These are phyloP conservation scores for Varecia variegata DNA, from an alignment of 2,797 vertebrate genomes.

Conservation along the genomic window DNA sequence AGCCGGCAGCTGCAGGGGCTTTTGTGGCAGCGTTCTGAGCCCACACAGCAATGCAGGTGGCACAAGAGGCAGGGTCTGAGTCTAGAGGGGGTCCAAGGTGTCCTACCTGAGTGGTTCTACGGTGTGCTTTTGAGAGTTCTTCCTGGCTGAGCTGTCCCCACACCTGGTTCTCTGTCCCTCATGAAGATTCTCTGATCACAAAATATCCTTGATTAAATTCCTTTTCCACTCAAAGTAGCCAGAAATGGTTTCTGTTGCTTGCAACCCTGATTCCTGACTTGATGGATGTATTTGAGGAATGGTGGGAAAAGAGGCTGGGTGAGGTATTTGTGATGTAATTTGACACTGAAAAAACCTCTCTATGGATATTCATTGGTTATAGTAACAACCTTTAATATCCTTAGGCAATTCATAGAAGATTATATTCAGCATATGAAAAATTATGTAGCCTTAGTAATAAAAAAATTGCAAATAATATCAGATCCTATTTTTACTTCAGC, in stretches of 20 bases:
- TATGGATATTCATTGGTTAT: not conserved
- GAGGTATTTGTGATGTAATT: not conserved
- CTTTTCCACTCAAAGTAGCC: not conserved
- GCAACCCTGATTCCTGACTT: not conserved
- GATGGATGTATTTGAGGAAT: not conserved
- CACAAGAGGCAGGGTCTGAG: too few relatives aligned
- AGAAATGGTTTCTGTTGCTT: not conserved
- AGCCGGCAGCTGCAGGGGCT: not conserved
- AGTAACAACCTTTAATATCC: not conserved
- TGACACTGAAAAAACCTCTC: not conserved
- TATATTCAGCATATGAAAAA: not conserved
- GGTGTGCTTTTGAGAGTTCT: rapidly evolving
- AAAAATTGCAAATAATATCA: not conserved
- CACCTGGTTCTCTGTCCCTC: not conserved
- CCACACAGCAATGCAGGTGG: rapidly evolving
- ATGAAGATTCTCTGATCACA: not conserved
- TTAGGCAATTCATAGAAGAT: not conserved
- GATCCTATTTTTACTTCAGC: not conserved
- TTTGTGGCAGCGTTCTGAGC: rapidly evolving
- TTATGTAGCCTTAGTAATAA: not conserved
- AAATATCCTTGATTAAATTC: not conserved
- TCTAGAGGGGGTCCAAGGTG: rapidly evolving
- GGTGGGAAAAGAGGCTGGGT: not conserved
- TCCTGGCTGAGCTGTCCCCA: not conserved
- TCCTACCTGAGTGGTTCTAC: rapidly evolving